phyloP scores from a whole-genome alignment of 2,113 vertebrate genomes.

The Psettodes erumei region DNA sequence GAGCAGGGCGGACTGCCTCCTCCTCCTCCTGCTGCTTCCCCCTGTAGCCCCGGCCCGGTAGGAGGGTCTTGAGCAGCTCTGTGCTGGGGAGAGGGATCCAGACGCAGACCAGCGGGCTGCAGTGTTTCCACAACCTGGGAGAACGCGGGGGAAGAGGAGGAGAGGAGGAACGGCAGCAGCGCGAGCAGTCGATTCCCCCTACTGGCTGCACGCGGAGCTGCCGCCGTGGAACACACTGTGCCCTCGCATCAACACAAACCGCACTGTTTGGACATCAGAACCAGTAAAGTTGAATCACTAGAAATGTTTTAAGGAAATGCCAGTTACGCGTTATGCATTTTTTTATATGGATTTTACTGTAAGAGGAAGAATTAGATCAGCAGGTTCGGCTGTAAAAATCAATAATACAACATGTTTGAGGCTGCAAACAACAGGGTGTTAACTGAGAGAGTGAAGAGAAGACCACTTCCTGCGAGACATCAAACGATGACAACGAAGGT shows the following conservation, averaged over 20 bases:
- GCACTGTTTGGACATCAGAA: background rate
- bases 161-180: slow-evolving; percentile 69
- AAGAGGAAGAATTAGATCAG: background rate
- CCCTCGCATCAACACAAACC: slow-evolving; percentile 10
- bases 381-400: no score
- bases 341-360: background rate
- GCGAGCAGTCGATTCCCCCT: slow-evolving; percentile 86
- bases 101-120: slow-evolving; percentile 90
- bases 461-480: slow-evolving; percentile 7
- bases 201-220: slow-evolving; percentile 80
- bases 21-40: slow-evolving; percentile 78
- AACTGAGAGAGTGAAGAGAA: background rate
- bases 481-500: slow-evolving; percentile 13
- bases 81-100: slow-evolving; percentile 81
- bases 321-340: background rate
- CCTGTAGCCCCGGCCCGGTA: slow-evolving; percentile 83
- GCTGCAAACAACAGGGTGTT: no score
- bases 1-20: slow-evolving; percentile 88
- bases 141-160: slow-evolving; percentile 58
- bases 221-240: slow-evolving; percentile 35
- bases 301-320: background rate
- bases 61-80: slow-evolving; percentile 86
- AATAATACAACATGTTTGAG: background rate
- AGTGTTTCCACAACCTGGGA: slow-evolving; percentile 87
- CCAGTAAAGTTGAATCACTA: background rate